Percentiles rank a stretch among this genome's conserved stretches.
These are phyloP conservation scores for Luehdorfia chinensis DNA, from an alignment of 1,140 invertebrate species.

Conservation along the genomic window DNA sequence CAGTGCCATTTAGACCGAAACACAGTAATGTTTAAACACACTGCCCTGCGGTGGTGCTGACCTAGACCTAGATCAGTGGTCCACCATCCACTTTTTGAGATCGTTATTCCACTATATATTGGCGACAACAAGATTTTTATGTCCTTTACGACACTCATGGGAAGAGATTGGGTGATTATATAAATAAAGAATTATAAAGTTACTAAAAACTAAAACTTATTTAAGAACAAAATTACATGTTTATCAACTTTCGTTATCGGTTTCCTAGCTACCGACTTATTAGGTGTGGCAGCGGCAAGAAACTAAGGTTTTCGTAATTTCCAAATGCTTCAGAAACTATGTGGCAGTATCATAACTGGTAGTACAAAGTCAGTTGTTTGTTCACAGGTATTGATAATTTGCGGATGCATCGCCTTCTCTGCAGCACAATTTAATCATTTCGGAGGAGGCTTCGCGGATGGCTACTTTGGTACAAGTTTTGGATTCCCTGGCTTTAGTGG, in stretches of 20 bases:
- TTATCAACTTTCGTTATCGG: constrained; percentile 8
- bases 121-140: too few species aligned
- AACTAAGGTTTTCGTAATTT: constrained; percentile 5
- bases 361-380: constrained; percentile 31
- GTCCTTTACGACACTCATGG: too few species aligned
- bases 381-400: constrained; percentile 59
- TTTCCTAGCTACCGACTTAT: constrained; percentile 4
- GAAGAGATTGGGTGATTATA: too few species aligned
- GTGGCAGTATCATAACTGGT: background rate
- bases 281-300: constrained; percentile 2
- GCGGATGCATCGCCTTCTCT: constrained; percentile 51
- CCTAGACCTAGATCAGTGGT: too few species aligned
- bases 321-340: background rate
- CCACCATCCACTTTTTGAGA: too few species aligned
- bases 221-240: too few species aligned
- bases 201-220: too few species aligned
- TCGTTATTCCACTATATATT: too few species aligned
- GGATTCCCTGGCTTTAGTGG: constrained; percentile 39
- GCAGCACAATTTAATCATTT: constrained; percentile 58
- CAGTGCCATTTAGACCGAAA: too few species aligned
- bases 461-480: constrained; percentile 50
- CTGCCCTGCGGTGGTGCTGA: too few species aligned
- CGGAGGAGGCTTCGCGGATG: constrained; percentile 45
- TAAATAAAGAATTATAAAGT: too few species aligned
- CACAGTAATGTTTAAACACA: too few species aligned